Conservation (phyloP, 2,113 vertebrate genomes). For the Plecturocebus donacophilus region DNA sequence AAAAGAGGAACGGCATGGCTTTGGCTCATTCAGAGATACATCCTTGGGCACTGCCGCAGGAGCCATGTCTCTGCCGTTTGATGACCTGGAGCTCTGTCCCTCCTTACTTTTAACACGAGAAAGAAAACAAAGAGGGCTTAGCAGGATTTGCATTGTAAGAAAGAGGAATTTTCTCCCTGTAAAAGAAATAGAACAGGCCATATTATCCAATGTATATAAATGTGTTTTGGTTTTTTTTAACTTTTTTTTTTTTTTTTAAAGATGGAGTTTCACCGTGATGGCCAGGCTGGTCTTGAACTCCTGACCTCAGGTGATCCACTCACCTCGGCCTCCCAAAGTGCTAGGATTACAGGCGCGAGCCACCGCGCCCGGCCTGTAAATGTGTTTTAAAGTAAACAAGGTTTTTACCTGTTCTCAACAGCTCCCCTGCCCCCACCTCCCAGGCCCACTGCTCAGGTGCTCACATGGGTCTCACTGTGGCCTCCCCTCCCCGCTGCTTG, state of each 20-base stretch:
- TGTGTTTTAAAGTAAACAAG: not conserved
- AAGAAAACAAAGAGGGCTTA: not conserved
- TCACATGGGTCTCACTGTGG: too few relatives aligned
- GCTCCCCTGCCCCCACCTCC: not conserved
- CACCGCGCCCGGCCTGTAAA: not conserved
- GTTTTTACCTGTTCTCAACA: not conserved
- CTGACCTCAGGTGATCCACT: too few relatives aligned
- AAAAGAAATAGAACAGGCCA: not conserved
- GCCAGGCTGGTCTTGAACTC: too few relatives aligned
- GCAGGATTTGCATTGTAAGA: not conserved
- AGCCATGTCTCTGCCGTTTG: not conserved
- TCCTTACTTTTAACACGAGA: not conserved
- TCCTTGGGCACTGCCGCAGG: not conserved
- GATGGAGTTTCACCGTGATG: too few relatives aligned
- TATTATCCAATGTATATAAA: not conserved
- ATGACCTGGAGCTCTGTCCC: not conserved
- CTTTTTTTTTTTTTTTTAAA: too few relatives aligned
- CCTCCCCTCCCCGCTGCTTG: too few relatives aligned
- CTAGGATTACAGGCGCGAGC: too few relatives aligned
- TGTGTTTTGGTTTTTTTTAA: not conserved
- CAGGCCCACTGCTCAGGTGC: not conserved
- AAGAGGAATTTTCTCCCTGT: not conserved
- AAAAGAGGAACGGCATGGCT: too few relatives aligned
- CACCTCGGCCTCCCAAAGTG: too few relatives aligned
- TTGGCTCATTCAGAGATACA: too few relatives aligned